A percentile compares a stretch with the other conserved stretches of the same genome.
Conservation (phyloP, 2,888 invertebrate genomes). For the Lamellibrachia columna region DNA sequence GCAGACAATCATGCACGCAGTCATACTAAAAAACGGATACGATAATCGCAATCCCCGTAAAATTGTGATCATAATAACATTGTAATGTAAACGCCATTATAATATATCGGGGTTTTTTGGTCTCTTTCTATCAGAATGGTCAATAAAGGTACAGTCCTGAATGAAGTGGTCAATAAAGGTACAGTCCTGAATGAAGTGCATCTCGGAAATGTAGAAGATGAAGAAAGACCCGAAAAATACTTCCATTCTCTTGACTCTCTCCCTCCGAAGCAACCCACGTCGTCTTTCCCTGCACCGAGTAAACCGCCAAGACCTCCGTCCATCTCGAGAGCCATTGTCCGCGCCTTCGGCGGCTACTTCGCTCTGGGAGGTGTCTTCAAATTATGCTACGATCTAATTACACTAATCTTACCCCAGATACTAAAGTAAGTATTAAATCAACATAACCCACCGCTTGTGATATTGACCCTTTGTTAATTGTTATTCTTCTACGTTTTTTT, state of each 20-base stretch:
- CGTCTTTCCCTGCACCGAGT: background rate
- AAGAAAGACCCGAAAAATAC: background rate
- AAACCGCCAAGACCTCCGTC: constrained; percentile 27
- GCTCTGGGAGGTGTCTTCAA: constrained; percentile 34
- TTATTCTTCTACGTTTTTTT: too few species aligned
- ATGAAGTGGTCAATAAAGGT: background rate
- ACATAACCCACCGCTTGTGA: too few species aligned
- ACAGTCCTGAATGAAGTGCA: background rate
- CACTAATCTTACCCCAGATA: constrained; percentile 33
- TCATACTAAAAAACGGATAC: too few species aligned
- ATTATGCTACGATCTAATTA: constrained; percentile 32
- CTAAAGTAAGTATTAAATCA: constrained; percentile 29
- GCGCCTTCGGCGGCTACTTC: constrained; percentile 32
- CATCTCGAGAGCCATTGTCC: constrained; percentile 27
- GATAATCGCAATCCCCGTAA: background rate
- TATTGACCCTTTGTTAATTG: too few species aligned
- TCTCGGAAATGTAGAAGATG: background rate
- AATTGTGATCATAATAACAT: background rate
- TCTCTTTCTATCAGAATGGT: background rate
- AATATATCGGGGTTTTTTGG: background rate
- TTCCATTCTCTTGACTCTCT: too few species aligned
- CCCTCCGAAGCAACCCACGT: background rate
- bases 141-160: too few species aligned
- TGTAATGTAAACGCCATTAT: background rate
- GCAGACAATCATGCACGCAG: too few species aligned